phyloP scores from a whole-genome alignment of 2,888 invertebrate genomes.

The Pelosia muscerda region DNA sequence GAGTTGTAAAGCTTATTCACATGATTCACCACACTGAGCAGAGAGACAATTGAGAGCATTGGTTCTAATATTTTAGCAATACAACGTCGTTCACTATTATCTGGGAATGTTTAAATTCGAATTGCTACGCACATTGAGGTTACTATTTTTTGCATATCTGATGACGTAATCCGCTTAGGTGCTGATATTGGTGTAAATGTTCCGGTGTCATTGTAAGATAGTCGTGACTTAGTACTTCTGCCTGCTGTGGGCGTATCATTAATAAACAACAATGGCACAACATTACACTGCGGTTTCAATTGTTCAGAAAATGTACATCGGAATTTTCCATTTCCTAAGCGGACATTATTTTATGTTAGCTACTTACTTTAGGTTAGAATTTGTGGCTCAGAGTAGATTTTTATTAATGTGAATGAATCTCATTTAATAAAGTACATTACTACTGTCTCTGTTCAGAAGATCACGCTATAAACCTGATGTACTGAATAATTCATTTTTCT shows the following conservation, averaged over 20 bases:
- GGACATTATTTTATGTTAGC: neutral
- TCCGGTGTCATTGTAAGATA: conserved; percentile 12
- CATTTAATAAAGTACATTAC: neutral
- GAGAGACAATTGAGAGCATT: conserved; percentile 1
- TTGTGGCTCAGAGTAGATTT: neutral
- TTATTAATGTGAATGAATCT: neutral
- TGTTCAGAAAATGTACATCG: conserved; percentile 1
- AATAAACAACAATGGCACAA: conserved; percentile 18
- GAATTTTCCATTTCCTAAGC: conserved; percentile 19
- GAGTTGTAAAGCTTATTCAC: conserved; percentile 10
- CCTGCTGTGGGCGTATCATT: conserved; percentile 11
- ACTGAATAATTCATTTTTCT: neutral
- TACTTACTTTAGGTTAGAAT: neutral
- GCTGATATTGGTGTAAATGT: neutral
- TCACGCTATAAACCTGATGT: no score
- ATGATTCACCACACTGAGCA: conserved; percentile 3
- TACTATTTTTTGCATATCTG: neutral
- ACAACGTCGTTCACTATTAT: neutral
- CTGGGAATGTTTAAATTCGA: neutral
- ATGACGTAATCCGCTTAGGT: neutral
- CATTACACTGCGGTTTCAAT: conserved; percentile 20
- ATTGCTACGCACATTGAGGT: neutral
- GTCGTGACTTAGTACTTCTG: conserved; percentile 17
- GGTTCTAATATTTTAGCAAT: neutral
- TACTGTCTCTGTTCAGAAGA: no score